Conservation (phyloP, 2,113 vertebrate genomes). For the Myrmecobius fasciatus region DNA sequence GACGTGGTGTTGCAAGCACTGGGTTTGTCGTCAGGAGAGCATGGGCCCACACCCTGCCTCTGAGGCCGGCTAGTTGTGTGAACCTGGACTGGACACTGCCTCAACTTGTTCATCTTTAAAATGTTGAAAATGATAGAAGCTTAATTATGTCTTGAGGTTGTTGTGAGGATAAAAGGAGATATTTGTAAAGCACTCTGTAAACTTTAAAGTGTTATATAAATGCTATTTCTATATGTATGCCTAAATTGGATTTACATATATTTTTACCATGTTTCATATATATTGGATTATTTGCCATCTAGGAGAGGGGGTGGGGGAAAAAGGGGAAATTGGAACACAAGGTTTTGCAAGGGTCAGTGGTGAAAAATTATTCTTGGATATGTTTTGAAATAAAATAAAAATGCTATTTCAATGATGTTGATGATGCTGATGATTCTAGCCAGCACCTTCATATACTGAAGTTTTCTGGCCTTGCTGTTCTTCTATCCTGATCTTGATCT, state of each 20-base stretch:
- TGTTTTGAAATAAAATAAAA: too few relatives aligned
- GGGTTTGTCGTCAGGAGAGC: neutral
- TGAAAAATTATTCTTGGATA: too few relatives aligned
- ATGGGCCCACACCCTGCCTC: neutral
- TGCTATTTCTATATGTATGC: neutral
- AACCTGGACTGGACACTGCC: neutral
- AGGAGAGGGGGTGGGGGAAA: too few relatives aligned
- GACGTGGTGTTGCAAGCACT: neutral
- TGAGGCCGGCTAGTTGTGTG: neutral
- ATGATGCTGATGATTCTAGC: neutral
- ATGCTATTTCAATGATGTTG: neutral
- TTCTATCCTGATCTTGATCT: neutral
- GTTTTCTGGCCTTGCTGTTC: too few relatives aligned
- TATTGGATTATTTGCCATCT: too few relatives aligned
- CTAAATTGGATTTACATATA: too few relatives aligned
- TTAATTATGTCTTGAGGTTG: neutral
- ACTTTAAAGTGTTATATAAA: neutral
- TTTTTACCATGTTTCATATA: too few relatives aligned
- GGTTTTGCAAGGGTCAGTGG: too few relatives aligned
- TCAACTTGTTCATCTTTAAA: neutral
- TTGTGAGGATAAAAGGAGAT: neutral
- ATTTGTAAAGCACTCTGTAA: neutral
- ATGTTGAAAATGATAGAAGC: neutral
- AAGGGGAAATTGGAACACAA: too few relatives aligned
- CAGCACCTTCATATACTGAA: too few relatives aligned